These are phyloP conservation scores for Clupea harengus DNA, from an alignment of 2,113 vertebrate genomes.

Conservation along the genomic window DNA sequence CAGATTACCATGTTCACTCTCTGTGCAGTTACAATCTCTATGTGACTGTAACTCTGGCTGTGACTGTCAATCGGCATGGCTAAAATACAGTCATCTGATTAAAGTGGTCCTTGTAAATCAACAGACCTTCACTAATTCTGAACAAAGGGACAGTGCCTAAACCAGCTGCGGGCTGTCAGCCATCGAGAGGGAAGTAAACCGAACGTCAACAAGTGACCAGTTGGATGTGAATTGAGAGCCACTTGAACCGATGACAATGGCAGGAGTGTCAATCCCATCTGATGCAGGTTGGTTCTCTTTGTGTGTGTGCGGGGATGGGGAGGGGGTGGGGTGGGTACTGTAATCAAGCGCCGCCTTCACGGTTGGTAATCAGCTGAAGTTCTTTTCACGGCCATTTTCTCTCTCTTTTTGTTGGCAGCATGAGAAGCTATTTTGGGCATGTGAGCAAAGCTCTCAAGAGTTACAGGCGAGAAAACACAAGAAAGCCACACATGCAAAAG, in stretches of 20 bases:
- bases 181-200: conserved; percentile 38
- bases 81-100: neutral
- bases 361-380: neutral
- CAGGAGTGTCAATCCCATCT: conserved; percentile 54
- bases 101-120: neutral
- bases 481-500: neutral
- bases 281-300: conserved; percentile 7
- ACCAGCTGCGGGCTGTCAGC: conserved; percentile 49
- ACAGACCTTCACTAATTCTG: neutral
- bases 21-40: neutral
- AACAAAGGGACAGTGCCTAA: conserved; percentile 31
- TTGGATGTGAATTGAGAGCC: conserved; percentile 61
- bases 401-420: neutral
- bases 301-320: conserved; percentile 8
- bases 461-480: neutral
- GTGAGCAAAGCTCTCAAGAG: neutral
- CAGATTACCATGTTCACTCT: neutral
- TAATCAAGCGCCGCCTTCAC: neutral
- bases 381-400: neutral
- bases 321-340: neutral
- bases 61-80: neutral
- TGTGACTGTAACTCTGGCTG: neutral
- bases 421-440: neutral
- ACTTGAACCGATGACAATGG: conserved; percentile 34
- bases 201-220: conserved; percentile 55